Base-by-base conservation (phyloP, 2,797 vertebrate genomes). In the Nyctibius grandis region DNA sequence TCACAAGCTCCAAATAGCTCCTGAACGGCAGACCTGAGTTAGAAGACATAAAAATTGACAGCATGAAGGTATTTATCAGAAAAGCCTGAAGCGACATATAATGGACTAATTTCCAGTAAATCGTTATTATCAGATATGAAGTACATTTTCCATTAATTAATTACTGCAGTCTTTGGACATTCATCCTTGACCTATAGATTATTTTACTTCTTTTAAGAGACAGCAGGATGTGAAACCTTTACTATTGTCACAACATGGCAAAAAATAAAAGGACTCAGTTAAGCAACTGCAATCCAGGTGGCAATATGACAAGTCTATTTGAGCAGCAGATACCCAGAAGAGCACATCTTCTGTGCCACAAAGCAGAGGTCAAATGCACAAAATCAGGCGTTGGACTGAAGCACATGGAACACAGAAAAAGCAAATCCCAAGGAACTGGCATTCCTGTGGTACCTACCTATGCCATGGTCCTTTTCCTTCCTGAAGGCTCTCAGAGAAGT, bases 361-460 rank as follows among this genome's bases (percentile, higher is more conserved):
- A 90, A n/a, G n/a, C 48, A 48, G 60, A 53, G 48, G 36, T 63
- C 75, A 80, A 85, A 70, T 12, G 42, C 34, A 20, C 45, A 38
- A 91, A 70, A 86, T 36, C 69, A 13, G 22, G 25, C 69, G 53
- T 42, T 72, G 38, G 50, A 54, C 48, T 29, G 44, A 84, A 90
- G 50, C 40, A 29, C 26, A 23, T 0, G 1, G 40, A 51, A 26
- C 13, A 13, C 25, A n/a, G n/a, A n/a, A n/a, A n/a, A n/a, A n/a
- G n/a, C n/a, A n/a, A n/a, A n/a, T n/a, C n/a, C 28, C 48, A 44
- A 64, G 54, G n/a, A 57, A n/a, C 34, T 29, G 34, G 9, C 11
- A 45, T 61, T 64, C 21, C 50, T 38, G 45, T 15, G 42, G 2
- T 54, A 31, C 60, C 47, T 36, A 13, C 2, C 40, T 53, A 5